Evolutionary conservation across 92 coral and sea anemone species (phyloP).

Genomic region (Anthopleura xanthogrammica): DNA sequence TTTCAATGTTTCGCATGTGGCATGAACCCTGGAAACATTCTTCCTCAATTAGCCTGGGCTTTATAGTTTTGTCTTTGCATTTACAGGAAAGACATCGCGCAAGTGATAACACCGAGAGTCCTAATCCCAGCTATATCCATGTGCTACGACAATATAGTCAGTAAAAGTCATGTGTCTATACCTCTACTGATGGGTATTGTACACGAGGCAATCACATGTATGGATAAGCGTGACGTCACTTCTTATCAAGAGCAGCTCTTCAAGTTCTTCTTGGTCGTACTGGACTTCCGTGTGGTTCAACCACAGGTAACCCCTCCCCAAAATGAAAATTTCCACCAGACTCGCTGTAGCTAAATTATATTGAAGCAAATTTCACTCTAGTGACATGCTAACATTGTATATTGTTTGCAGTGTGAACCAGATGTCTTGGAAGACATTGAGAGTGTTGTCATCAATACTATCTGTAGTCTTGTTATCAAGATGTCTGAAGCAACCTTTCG

Average conservation of each 20-base stretch:
- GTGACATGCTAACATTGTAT: background rate
- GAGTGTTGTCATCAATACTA: slow-evolving; percentile 66
- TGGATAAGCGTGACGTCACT: slow-evolving; percentile 83
- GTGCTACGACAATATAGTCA: slow-evolving; percentile 58
- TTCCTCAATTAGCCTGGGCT: too few relatives aligned
- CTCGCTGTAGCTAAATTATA: too few relatives aligned
- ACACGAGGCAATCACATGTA: slow-evolving; percentile 61
- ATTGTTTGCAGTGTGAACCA: slow-evolving; percentile 47
- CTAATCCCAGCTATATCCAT: slow-evolving; percentile 75
- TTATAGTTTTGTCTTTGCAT: background rate
- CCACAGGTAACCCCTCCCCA: slow-evolving; percentile 38
- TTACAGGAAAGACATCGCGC: slow-evolving; percentile 71
- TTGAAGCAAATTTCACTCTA: too few relatives aligned
- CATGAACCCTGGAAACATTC: too few relatives aligned
- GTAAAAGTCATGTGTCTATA: slow-evolving; percentile 44
- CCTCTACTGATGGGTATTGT: slow-evolving; percentile 57
- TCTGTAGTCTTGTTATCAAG: slow-evolving; percentile 79
- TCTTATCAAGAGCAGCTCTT: slow-evolving; percentile 71
- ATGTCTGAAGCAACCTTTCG: slow-evolving; percentile 92
- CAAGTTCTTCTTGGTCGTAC: slow-evolving; percentile 69
- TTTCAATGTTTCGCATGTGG: too few relatives aligned
- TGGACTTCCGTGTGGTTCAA: slow-evolving; percentile 81
- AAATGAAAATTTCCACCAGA: too few relatives aligned
- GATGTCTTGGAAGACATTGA: slow-evolving; percentile 65
- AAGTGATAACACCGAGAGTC: slow-evolving; percentile 69